Evolutionary conservation across 2,797 vertebrate species (phyloP).

Genomic region (Geotrypetes seraphini): DNA sequence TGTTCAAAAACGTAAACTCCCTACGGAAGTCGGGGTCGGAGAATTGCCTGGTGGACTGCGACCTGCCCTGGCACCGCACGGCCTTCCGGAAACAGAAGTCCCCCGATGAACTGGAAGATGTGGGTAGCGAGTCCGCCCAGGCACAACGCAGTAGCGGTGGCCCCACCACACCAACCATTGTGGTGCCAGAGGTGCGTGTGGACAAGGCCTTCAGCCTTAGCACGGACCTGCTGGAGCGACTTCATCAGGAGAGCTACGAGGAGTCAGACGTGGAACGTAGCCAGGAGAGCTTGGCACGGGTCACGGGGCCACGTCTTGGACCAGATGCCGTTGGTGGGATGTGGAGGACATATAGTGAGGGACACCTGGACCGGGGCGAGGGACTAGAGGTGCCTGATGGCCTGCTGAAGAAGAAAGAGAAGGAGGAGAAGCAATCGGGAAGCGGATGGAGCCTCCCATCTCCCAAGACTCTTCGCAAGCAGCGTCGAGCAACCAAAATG

Average conservation of each 20-base stretch:
- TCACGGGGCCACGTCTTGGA: not conserved
- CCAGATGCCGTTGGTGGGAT: constrained; percentile 25
- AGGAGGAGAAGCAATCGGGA: constrained; percentile 20
- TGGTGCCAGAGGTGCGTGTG: constrained; percentile 1
- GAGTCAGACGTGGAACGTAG: not conserved
- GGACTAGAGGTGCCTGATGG: constrained; percentile 19
- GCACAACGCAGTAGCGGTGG: not conserved
- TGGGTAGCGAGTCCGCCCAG: no score
- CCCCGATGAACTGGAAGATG: no score
- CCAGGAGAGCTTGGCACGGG: not conserved
- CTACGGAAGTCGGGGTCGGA: constrained; percentile 10
- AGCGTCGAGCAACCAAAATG: constrained; percentile 36
- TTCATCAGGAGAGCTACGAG: constrained; percentile 6
- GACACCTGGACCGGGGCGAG: constrained; percentile 45
- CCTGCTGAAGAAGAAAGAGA: constrained; percentile 21
- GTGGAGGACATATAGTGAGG: constrained; percentile 66
- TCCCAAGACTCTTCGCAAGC: constrained; percentile 21
- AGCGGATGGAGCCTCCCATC: constrained; percentile 1
- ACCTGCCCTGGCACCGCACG: not conserved
- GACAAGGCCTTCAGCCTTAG: constrained; percentile 1
- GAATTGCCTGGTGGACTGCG: constrained; percentile 3
- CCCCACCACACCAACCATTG: not conserved
- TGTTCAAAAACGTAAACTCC: constrained; percentile 12
- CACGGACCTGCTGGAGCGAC: not conserved
- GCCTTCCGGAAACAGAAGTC: not conserved